Evolutionary conservation across 2,888 invertebrate genomes (phyloP).

Genomic region (Brenthis daphne): DNA sequence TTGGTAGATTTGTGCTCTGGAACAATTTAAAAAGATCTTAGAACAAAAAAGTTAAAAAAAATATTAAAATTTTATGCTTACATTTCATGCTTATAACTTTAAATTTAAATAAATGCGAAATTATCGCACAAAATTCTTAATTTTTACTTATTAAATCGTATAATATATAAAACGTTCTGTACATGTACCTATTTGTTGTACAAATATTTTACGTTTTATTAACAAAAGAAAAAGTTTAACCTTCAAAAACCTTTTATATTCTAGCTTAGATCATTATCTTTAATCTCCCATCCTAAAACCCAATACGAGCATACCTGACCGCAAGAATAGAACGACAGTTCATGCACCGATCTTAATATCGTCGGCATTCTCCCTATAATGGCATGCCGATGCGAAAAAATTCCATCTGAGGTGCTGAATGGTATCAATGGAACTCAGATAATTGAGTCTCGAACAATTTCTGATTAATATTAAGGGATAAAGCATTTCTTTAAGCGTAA

Average conservation of each 20-base stretch:
- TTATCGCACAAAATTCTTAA: too few species aligned
- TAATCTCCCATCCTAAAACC: slow-evolving; percentile 17
- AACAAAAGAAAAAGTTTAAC: too few species aligned
- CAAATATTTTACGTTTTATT: too few species aligned
- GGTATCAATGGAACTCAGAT: slow-evolving; percentile 60
- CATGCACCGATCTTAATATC: slow-evolving; percentile 59
- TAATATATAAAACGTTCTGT: too few species aligned
- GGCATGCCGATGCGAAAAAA: slow-evolving; percentile 72
- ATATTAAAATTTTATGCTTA: too few species aligned
- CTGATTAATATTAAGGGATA: slow-evolving; percentile 14
- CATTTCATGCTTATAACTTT: too few species aligned
- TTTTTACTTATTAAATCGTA: too few species aligned
- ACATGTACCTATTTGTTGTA: too few species aligned
- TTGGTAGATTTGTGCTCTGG: slow-evolving; percentile 83
- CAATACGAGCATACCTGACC: slow-evolving; percentile 35
- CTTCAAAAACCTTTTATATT: too few species aligned
- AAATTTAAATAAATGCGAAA: not conserved
- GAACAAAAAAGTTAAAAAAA: slow-evolving; percentile 16
- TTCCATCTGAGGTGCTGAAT: slow-evolving; percentile 59
- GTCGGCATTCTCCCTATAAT: slow-evolving; percentile 59
- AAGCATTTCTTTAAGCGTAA: not conserved
- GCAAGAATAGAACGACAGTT: slow-evolving; percentile 45
- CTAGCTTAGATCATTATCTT: not conserved
- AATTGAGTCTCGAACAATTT: slow-evolving; percentile 25
- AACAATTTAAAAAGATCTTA: slow-evolving; percentile 46